Evolutionary conservation across 2,113 vertebrate genomes (phyloP), one percentile per base, ranked within the genome.

Genomic region (Entelurus aequoreus): DNA sequence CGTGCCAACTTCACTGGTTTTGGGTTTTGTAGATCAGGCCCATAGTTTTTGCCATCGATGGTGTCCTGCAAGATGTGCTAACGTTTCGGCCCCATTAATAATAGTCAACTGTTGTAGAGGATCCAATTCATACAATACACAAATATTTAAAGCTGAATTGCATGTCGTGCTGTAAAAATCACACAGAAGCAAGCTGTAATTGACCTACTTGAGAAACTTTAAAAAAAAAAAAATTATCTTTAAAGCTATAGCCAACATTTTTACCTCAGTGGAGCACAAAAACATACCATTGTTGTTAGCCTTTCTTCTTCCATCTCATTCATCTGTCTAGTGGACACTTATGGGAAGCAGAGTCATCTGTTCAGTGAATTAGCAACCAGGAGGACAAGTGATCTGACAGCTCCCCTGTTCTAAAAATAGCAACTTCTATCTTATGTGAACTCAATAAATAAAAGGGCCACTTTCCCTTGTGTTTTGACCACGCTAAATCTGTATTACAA

Each of bases 341-440:
- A 68, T 61, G 57, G 48, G 56, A 65, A 56, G 68, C 56, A 54
- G 37, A 48, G 42, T 70, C 49, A 60, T 73, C 61, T 76, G 57
- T 53, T 57, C 7, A 0, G 48, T 51, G 60, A 56, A 49, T 61
- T 47, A 54, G 47, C 49, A 60, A 8, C 14, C 16, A 15, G 6
- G 19, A 57, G 50, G 28, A n/a, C 35, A 16, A 44, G 14, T 13
- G 40, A 11, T 40, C 10, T 12, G 10, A 11, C 46, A 40, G 40
- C 42, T 48, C 9, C 11, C 48, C 63, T 13, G 28, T 37, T 56
- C 63, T 37, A 12, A 58, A 69, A 53, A 15, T 42, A 51, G 4
- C 36, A 6, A 21, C 10, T 42, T 46, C 42, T 46, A 56, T 8
- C 48, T 36, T 37, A 56, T 16, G 16, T n/a, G 9, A 35, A 5